A percentile compares a stretch with the other conserved stretches of the same genome.
These are phyloP conservation scores for Leptopilina syphax DNA, from an alignment of 2,888 invertebrate species.

Conservation along the genomic window DNA sequence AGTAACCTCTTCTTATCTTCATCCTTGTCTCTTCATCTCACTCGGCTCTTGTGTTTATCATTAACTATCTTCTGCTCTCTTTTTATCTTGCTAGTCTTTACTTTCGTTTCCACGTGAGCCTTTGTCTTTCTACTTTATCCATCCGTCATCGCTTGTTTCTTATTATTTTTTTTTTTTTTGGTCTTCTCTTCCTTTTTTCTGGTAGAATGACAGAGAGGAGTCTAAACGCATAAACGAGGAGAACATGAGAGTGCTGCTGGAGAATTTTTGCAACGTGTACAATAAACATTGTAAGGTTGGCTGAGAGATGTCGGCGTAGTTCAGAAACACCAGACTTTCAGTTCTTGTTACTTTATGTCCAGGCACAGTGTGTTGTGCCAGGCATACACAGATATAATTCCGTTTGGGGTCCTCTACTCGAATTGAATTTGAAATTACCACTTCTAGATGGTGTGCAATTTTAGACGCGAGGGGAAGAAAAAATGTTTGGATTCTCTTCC, in stretches of 20 bases:
- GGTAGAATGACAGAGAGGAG: not conserved
- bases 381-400: not conserved
- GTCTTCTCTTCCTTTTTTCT: not conserved
- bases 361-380: constrained; percentile 11
- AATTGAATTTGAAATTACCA: constrained; percentile 18
- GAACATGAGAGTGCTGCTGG: constrained; percentile 10
- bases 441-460: not conserved
- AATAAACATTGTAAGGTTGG: constrained; percentile 25
- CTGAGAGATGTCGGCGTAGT: constrained; percentile 10
- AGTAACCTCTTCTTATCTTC: constrained; percentile 43
- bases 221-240: not conserved
- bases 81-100: constrained; percentile 11
- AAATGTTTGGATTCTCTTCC: too few relatives aligned
- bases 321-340: constrained; percentile 9
- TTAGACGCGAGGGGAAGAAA: too few relatives aligned
- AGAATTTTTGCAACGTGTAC: constrained; percentile 26
- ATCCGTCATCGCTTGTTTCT: constrained; percentile 38
- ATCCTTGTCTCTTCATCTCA: constrained; percentile 5
- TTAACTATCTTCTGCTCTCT: constrained; percentile 44
- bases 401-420: not conserved
- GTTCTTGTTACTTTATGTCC: constrained; percentile 11
- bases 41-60: constrained; percentile 39
- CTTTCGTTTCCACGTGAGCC: constrained; percentile 41
- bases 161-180: constrained; percentile 29
- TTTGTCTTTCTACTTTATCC: constrained; percentile 44